Evolutionary conservation across 1,140 invertebrate genomes (phyloP), one percentile per base, ranked within the genome.

Genomic region (Ostrea denselamellosa): DNA sequence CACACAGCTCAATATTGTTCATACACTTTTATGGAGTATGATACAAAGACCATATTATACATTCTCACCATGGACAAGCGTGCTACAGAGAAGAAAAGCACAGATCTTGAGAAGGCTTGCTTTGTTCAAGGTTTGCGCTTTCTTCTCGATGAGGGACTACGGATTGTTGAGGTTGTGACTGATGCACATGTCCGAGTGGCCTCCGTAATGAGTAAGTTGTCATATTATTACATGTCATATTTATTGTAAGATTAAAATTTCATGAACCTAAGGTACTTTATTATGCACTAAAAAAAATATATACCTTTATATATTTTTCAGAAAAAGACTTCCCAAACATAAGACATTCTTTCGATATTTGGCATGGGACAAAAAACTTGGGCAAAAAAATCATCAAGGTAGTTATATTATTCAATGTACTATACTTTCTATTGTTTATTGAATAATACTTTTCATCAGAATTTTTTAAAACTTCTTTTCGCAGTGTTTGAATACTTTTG

Each of bases 171-270:
- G 58, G 54, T 87, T 54, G 86, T 83, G 8, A 87, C 86, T n/a
- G 86, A 87, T 87, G 56, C 56, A 25, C 85, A 71, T 53, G 51
- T 86, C 2, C 85, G 68, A 86, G 58, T 86, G 8, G 56, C 85
- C n/a, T 62, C 85, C 12, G 19, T 86, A 65, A 86, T 86, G 85
- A 86, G 85, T 86, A 86, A 86, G 85, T 86, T 54, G n/a, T n/a
- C n/a, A n/a, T n/a, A n/a, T n/a, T n/a, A n/a, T n/a, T n/a, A n/a
- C n/a, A n/a, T n/a, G n/a, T n/a, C n/a, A n/a, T n/a, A n/a, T n/a
- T n/a, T n/a, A n/a, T n/a, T n/a, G n/a, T n/a, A n/a, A n/a, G n/a
- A n/a, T n/a, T n/a, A n/a, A n/a, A n/a, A n/a, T n/a, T n/a, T n/a
- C n/a, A n/a, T n/a, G n/a, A n/a, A n/a, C n/a, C n/a, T n/a, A n/a